Conservation (phyloP, 2,888 invertebrate species). For the Polymixis flavicincta region DNA sequence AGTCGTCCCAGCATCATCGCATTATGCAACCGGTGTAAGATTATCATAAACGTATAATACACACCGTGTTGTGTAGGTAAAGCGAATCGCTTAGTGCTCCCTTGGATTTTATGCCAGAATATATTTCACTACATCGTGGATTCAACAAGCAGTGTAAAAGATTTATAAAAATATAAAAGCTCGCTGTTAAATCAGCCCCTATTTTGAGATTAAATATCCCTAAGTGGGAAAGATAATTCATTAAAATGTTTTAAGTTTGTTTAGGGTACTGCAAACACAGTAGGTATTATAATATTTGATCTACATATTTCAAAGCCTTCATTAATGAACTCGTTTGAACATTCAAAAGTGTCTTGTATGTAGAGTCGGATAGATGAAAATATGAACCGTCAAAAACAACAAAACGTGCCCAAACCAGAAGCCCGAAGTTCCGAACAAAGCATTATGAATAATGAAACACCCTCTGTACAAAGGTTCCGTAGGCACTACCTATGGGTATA, state of each 20-base stretch:
- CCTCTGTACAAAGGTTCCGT: constrained; percentile 77
- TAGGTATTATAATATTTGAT: constrained; percentile 16
- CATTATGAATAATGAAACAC: constrained; percentile 89
- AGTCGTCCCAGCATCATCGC: constrained; percentile 81
- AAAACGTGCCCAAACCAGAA: constrained; percentile 81
- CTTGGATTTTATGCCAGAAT: constrained; percentile 65
- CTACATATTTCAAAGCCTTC: constrained; percentile 10
- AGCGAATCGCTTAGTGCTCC: constrained; percentile 65
- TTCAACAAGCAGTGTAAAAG: constrained; percentile 28
- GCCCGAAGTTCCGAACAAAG: constrained; percentile 84
- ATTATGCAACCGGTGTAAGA: constrained; percentile 86
- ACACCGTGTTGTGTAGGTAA: constrained; percentile 68
- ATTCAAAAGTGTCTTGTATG: constrained; percentile 41
- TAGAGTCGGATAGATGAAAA: constrained; percentile 66
- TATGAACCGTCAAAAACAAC: constrained; percentile 82
- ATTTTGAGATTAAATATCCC: constrained; percentile 38
- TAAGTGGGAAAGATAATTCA: constrained; percentile 33
- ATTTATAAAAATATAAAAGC: constrained; percentile 19
- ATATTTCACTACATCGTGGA: constrained; percentile 49
- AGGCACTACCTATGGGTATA: constrained; percentile 63
- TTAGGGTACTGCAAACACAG: constrained; percentile 30
- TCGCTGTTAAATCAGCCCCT: constrained; percentile 13
- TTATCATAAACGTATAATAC: constrained; percentile 87
- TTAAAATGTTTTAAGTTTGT: constrained; percentile 31
- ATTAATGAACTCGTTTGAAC: constrained; percentile 39